Percentiles rank a stretch among this genome's conserved stretches.
Conservation (phyloP, 2,888 invertebrate genomes). For the Lacanobia wlatinum region DNA sequence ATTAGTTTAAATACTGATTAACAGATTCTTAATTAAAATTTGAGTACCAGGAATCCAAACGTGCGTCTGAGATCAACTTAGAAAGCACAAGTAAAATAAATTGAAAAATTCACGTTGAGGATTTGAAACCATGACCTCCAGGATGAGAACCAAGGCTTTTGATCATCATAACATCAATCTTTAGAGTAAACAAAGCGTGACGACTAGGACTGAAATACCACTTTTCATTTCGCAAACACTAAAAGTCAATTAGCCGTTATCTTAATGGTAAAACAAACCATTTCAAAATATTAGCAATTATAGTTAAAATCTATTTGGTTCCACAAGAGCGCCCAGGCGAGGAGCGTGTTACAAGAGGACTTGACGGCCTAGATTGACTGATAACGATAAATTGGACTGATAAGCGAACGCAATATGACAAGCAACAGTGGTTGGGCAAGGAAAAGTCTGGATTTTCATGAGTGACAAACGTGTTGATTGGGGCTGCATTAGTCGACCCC, state of each 20-base stretch:
- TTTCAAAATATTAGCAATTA: constrained; percentile 55
- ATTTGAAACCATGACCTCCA: neutral
- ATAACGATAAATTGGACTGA: constrained; percentile 74
- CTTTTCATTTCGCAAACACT: constrained; percentile 28
- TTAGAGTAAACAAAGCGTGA: neutral
- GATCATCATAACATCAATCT: neutral
- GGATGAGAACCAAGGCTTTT: neutral
- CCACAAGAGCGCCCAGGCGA: constrained; percentile 66
- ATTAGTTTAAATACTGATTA: too few species aligned
- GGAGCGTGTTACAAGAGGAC: constrained; percentile 61
- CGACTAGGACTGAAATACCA: neutral
- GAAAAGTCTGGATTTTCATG: neutral
- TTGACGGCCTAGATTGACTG: constrained; percentile 76
- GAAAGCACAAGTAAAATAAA: too few species aligned
- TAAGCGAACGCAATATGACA: constrained; percentile 43
- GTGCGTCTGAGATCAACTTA: too few species aligned
- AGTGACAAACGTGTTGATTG: neutral
- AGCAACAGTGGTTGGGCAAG: constrained; percentile 12
- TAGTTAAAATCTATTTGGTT: constrained; percentile 50
- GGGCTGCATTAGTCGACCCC: neutral
- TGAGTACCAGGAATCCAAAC: too few species aligned
- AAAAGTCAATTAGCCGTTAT: constrained; percentile 30
- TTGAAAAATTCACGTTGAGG: neutral
- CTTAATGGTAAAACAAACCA: constrained; percentile 29
- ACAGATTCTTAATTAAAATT: too few species aligned